Base-by-base conservation (phyloP, 2,113 vertebrate genomes). In the Seriola rivoliana region DNA sequence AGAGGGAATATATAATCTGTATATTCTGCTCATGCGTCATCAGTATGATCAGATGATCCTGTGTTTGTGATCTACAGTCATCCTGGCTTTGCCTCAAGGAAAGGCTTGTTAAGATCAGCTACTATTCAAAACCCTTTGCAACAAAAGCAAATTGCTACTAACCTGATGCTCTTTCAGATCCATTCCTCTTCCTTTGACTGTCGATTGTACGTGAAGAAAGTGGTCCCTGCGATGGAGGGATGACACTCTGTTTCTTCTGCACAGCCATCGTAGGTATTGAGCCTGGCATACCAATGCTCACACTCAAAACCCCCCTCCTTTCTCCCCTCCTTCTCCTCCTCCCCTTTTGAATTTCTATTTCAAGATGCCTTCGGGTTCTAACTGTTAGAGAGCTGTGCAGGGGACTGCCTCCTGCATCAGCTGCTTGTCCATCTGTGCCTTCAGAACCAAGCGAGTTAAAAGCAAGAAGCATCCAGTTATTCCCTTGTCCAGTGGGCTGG, bases 221-320 rank as follows among this genome's bases (percentile, higher is more conserved):
- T 1, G 90, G 88, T 79, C 89, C 86, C 85, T 84, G 90, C 42
- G 89, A 88, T 81, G 91, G 85, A 91, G 90, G 88, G 87, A 85
- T 63, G 69, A 36, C 89, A 63, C 82, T 88, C 80, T 84, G 90
- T 34, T 89, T 93, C 91, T 93, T 93, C 89, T 91, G 86, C 73
- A 88, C 92, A 50, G 91, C 91, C 93, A 94, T 94, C 88, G 82
- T 89, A 69, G 79, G 62, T 64, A 85, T 36, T 87, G 86, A 93
- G 88, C 69, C 68, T 83, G 83, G 88, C 83, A 88, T 93, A 75
- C 86, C 85, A 82, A 40, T 36, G 88, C 86, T 88, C 72, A 71
- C 25, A 40, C 83, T 86, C 72, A 60, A 81, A 72, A 63, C 4
- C 74, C 75, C 32, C 78, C 58, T 58, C 54, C 72, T 44, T 21